Percentiles rank a stretch among this genome's conserved stretches.
phyloP scores from a whole-genome alignment of 2,888 invertebrate species.

The Antitype chi region DNA sequence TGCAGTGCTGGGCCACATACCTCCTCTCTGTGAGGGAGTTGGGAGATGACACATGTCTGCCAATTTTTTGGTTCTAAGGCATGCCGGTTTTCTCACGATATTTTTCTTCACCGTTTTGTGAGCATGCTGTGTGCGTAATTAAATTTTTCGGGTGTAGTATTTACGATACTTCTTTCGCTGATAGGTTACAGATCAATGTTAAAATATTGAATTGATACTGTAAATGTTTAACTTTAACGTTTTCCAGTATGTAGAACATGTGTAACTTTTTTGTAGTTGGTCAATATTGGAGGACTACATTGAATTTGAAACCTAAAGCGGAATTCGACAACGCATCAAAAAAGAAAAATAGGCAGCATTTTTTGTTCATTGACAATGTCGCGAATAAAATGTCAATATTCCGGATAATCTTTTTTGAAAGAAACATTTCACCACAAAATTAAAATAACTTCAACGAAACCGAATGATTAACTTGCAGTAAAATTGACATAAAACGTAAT shows the following conservation, averaged over 20 bases:
- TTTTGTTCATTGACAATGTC: not conserved
- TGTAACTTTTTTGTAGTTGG: not conserved
- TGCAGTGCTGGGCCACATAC: not conserved
- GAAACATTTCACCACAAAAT: not conserved
- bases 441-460: not conserved
- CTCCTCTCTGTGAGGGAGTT: no score
- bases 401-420: not conserved
- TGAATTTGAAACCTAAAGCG: not conserved
- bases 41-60: no score
- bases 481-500: constrained; percentile 39
- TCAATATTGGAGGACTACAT: not conserved
- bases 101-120: no score
- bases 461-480: constrained; percentile 20
- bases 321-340: not conserved
- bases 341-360: not conserved
- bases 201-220: not conserved
- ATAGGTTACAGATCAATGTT: not conserved
- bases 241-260: not conserved
- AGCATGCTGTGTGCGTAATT: not conserved
- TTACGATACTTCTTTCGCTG: not conserved
- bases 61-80: no score
- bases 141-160: not conserved
- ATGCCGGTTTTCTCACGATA: no score
- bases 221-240: not conserved
- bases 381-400: not conserved